Evolutionary conservation across 1,140 invertebrate genomes (phyloP).

Genomic region (Camponotus vicinus): DNA sequence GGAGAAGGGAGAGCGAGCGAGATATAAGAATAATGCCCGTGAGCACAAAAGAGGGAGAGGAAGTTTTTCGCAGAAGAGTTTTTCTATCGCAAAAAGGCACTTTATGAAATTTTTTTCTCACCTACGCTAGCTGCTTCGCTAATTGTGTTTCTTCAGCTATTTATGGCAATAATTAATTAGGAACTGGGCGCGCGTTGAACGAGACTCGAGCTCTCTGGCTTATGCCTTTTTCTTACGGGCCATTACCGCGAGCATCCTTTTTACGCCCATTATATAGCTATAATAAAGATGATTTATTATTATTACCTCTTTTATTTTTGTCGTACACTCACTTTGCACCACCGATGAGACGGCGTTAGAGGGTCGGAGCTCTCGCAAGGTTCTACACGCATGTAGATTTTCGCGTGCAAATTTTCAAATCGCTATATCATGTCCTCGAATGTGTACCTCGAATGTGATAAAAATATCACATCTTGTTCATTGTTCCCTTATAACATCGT

Average conservation of each 20-base stretch:
- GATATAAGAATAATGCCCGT: slow-evolving; percentile 23
- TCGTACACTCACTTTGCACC: slow-evolving; percentile 40
- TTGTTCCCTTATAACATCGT: background rate
- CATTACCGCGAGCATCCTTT: slow-evolving; percentile 68
- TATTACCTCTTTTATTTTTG: slow-evolving; percentile 62
- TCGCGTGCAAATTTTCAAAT: slow-evolving; percentile 47
- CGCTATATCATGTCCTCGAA: slow-evolving; percentile 25
- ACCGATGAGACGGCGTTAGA: slow-evolving; percentile 36
- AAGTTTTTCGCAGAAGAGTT: slow-evolving; percentile 36
- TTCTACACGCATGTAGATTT: slow-evolving; percentile 36
- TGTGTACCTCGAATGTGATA: background rate
- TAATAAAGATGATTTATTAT: slow-evolving; percentile 67
- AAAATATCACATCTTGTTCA: background rate
- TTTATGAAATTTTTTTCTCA: slow-evolving; percentile 61
- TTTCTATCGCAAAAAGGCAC: slow-evolving; percentile 50
- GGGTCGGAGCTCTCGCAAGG: slow-evolving; percentile 1
- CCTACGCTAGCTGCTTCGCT: slow-evolving; percentile 37
- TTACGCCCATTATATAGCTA: slow-evolving; percentile 57
- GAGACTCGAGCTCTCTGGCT: slow-evolving; percentile 47
- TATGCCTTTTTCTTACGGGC: slow-evolving; percentile 54
- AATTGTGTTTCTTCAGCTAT: slow-evolving; percentile 51
- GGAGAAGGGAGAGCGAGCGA: background rate
- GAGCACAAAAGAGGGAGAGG: slow-evolving; percentile 17
- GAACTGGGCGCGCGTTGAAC: slow-evolving; percentile 42
- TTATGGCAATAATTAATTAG: slow-evolving; percentile 65